Evolutionary conservation across 2,113 vertebrate genomes (phyloP).

Genomic region (Porphyrio hochstetteri): DNA sequence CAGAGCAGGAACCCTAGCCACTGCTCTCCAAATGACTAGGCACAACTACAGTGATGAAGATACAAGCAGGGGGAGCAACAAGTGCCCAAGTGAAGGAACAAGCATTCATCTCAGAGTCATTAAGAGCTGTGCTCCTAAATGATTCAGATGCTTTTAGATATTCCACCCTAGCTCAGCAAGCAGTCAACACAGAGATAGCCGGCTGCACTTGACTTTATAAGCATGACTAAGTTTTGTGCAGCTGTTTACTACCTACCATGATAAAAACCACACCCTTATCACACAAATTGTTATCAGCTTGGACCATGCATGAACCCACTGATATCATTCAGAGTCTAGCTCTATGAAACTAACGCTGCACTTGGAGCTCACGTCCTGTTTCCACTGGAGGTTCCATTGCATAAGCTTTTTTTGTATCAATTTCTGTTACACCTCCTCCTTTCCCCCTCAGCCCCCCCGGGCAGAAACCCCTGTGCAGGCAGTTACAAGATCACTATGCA

Average conservation of each 20-base stretch:
- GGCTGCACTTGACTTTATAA: conserved; percentile 16
- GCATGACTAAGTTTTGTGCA: conserved; percentile 31
- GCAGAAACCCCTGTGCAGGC: not conserved
- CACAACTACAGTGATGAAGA: not conserved
- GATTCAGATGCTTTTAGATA: conserved; percentile 37
- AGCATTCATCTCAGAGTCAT: not conserved
- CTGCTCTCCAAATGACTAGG: not conserved
- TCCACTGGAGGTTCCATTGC: not conserved
- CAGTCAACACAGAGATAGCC: not conserved
- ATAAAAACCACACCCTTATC: conserved; percentile 43
- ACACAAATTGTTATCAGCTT: not conserved
- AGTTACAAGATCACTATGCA: not conserved
- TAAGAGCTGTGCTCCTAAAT: conserved; percentile 13
- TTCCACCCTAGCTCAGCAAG: not conserved
- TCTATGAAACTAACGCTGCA: not conserved
- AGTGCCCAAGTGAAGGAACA: not conserved
- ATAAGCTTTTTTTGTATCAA: not conserved
- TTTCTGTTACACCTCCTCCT: not conserved
- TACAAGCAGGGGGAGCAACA: not conserved
- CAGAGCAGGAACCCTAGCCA: not conserved
- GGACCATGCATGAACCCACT: not conserved
- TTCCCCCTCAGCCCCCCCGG: not conserved
- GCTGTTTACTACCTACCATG: not conserved
- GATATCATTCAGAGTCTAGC: not conserved
- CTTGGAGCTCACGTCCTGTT: not conserved